A percentile compares a stretch with the other conserved stretches of the same genome.
Evolutionary conservation across 1,140 invertebrate species (phyloP).

Genomic region (Xylocopa sonorina): DNA sequence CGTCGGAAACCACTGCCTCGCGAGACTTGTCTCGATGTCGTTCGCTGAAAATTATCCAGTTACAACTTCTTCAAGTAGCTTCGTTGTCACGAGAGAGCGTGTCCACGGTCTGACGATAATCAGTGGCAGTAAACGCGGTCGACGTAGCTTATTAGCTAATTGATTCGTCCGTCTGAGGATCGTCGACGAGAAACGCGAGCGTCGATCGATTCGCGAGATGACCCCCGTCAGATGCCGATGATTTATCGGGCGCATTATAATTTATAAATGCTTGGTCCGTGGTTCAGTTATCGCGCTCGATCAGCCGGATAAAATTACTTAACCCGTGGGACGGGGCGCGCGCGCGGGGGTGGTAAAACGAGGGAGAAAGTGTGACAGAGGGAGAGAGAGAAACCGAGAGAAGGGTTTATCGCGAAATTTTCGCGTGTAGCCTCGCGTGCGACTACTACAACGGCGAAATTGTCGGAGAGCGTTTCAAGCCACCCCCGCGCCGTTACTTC

Average conservation of each 20-base stretch:
- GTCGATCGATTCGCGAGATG: conserved; percentile 26
- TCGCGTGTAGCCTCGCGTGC: conserved; percentile 47
- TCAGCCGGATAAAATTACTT: conserved; percentile 47
- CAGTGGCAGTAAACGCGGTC: not conserved
- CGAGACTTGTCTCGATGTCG: not conserved
- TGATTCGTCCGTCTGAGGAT: conserved; percentile 13
- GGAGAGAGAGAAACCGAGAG: not conserved
- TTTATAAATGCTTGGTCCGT: conserved; percentile 42
- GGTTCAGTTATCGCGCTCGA: conserved; percentile 36
- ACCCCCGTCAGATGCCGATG: conserved; percentile 39
- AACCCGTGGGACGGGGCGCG: not conserved
- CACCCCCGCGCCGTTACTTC: conserved; percentile 23
- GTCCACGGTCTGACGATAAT: not conserved
- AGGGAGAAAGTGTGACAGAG: not conserved
- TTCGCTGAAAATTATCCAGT: too few species aligned
- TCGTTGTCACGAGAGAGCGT: too few species aligned
- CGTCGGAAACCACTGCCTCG: not conserved
- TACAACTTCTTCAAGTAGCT: too few species aligned
- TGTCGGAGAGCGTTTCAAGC: conserved; percentile 47
- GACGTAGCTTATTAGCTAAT: conserved; percentile 26
- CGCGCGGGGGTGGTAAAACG: not conserved
- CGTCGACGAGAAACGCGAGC: conserved; percentile 3
- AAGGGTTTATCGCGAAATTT: conserved; percentile 27
- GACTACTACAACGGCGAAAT: conserved; percentile 4
- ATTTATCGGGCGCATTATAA: conserved; percentile 50